A percentile compares a stretch with the other conserved stretches of the same genome.
Conservation (phyloP, 64 coral and sea anemone species). For the Pocillopora verrucosa region DNA sequence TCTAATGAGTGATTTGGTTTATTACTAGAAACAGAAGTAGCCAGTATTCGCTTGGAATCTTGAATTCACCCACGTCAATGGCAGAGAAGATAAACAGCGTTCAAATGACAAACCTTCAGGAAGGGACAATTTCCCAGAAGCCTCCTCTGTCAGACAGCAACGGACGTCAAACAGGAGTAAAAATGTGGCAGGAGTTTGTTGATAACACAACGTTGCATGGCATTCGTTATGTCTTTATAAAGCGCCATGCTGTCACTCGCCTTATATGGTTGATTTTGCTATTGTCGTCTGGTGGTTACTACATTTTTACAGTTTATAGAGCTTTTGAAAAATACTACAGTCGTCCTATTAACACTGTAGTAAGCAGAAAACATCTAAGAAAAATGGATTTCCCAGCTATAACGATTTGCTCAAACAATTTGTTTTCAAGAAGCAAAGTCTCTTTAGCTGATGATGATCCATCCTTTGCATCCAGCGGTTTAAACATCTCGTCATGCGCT, state of each 20-base stretch:
- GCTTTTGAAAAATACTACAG: slow-evolving; percentile 55
- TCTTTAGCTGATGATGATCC: slow-evolving; percentile 15
- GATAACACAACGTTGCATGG: slow-evolving; percentile 63
- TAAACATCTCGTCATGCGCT: slow-evolving; percentile 29
- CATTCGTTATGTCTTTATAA: slow-evolving; percentile 63
- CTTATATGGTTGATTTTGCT: slow-evolving; percentile 52
- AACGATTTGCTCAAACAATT: slow-evolving; percentile 52
- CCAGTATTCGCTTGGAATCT: background rate
- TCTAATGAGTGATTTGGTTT: background rate
- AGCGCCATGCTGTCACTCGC: slow-evolving; percentile 4
- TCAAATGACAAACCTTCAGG: background rate
- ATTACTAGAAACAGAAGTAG: background rate
- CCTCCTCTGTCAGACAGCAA: background rate
- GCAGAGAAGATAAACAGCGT: background rate
- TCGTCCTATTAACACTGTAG: slow-evolving; percentile 56
- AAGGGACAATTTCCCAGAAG: background rate
- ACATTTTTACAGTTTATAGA: slow-evolving; percentile 20
- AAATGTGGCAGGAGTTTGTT: slow-evolving; percentile 61
- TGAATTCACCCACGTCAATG: background rate
- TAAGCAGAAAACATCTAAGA: slow-evolving; percentile 20
- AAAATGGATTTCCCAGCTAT: slow-evolving; percentile 61
- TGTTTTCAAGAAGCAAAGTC: slow-evolving; percentile 13
- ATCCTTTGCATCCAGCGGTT: slow-evolving; percentile 13
- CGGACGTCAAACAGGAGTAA: background rate
- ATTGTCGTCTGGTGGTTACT: slow-evolving; percentile 38